Percentiles rank a stretch among this genome's conserved stretches.
phyloP scores from a whole-genome alignment of 53 echinoderm and acorn worm genomes.

The Echinometra lucunter region DNA sequence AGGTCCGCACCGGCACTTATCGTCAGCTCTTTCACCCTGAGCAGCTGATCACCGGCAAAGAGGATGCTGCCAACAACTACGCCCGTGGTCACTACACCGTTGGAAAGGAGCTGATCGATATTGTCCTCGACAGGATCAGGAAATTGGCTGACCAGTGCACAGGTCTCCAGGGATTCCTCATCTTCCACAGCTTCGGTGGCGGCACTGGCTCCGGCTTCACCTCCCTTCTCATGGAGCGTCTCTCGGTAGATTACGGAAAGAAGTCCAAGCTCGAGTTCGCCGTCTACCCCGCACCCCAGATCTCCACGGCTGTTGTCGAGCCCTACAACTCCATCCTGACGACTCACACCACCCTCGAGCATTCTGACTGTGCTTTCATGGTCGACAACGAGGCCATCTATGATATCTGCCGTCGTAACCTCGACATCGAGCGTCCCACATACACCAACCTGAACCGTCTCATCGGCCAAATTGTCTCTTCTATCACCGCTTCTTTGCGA shows the following conservation, averaged over 20 bases:
- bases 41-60: slow-evolving; percentile 85
- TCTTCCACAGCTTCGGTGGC: slow-evolving; percentile 97
- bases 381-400: slow-evolving; percentile 90
- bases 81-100: slow-evolving; percentile 81
- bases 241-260: slow-evolving; percentile 95
- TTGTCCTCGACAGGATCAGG: slow-evolving; percentile 72
- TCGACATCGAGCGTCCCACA: slow-evolving; percentile 86
- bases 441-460: slow-evolving; percentile 88
- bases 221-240: slow-evolving; percentile 86
- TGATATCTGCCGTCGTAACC: slow-evolving; percentile 84
- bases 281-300: slow-evolving; percentile 87
- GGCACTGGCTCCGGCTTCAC: slow-evolving; percentile 96
- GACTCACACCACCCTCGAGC: slow-evolving; percentile 85
- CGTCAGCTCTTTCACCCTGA: slow-evolving; percentile 82
- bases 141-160: slow-evolving; percentile 89
- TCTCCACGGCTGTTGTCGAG: slow-evolving; percentile 83
- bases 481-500: slow-evolving; percentile 85
- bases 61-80: slow-evolving; percentile 87
- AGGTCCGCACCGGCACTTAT: slow-evolving; percentile 80
- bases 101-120: slow-evolving; percentile 74
- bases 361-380: slow-evolving; percentile 89
- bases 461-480: slow-evolving; percentile 86
- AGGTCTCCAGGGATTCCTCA: slow-evolving; percentile 92
- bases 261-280: slow-evolving; percentile 93
- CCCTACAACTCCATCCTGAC: slow-evolving; percentile 86